Percentiles rank a stretch among this genome's conserved stretches.
Conservation (phyloP, 2,888 invertebrate genomes). For the Thyatira batis region DNA sequence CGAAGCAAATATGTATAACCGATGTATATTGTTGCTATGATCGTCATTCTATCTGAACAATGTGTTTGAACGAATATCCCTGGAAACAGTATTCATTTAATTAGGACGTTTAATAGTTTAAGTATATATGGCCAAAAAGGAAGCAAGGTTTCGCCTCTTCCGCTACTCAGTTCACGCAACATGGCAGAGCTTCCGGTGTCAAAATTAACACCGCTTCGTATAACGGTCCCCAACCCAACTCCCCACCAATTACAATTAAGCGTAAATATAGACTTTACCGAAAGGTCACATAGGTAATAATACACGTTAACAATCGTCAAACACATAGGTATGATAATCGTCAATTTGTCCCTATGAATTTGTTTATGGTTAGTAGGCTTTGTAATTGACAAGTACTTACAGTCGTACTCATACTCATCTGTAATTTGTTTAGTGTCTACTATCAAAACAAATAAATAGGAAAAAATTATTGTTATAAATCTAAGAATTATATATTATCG, state of each 20-base stretch:
- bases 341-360: neutral
- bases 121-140: conserved; percentile 41
- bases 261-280: neutral
- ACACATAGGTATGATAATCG: neutral
- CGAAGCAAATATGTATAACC: too few relatives aligned
- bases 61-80: too few relatives aligned
- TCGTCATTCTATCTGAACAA: too few relatives aligned
- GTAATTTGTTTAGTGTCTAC: too few relatives aligned
- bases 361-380: too few relatives aligned
- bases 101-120: conserved; percentile 20
- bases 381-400: too few relatives aligned
- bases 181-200: conserved; percentile 47
- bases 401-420: too few relatives aligned
- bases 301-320: neutral
- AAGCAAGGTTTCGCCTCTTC: conserved; percentile 53
- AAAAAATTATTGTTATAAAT: too few relatives aligned
- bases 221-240: conserved; percentile 26
- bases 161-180: conserved; percentile 54
- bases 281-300: neutral
- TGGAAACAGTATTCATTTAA: too few relatives aligned
- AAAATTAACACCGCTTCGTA: conserved; percentile 32
- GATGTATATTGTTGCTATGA: too few relatives aligned
- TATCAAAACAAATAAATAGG: too few relatives aligned
- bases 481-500: too few relatives aligned
- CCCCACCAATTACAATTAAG: conserved; percentile 6